Evolutionary conservation across 2,888 invertebrate genomes (phyloP).

Genomic region (Galerucella pusilla): DNA sequence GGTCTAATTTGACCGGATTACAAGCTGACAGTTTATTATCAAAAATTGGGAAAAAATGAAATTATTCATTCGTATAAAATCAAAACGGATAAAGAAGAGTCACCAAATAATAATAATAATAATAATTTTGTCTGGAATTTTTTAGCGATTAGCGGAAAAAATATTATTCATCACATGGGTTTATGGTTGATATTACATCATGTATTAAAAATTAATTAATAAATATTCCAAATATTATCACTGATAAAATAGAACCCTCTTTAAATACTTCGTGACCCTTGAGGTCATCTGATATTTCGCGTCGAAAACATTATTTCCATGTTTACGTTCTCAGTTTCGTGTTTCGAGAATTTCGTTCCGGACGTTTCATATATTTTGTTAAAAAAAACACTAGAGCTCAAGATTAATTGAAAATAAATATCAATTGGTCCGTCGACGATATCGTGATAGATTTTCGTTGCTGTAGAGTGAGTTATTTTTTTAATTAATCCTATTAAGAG

Average conservation of each 20-base stretch:
- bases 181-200: constrained; percentile 17
- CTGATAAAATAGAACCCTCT: constrained; percentile 28
- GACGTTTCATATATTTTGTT: background rate
- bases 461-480: background rate
- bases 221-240: constrained; percentile 17
- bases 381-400: too few species aligned
- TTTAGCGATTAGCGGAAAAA: background rate
- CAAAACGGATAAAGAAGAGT: too few species aligned
- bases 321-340: constrained; percentile 25
- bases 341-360: constrained; percentile 18
- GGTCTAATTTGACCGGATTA: too few species aligned
- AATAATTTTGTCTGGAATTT: too few species aligned
- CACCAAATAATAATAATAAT: too few species aligned
- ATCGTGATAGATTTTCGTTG: background rate
- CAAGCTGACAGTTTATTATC: too few species aligned
- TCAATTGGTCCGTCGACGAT: background rate
- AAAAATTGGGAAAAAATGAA: too few species aligned
- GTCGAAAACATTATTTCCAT: constrained; percentile 30
- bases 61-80: too few species aligned
- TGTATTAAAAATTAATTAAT: constrained; percentile 15
- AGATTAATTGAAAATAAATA: too few species aligned
- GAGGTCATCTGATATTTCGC: constrained; percentile 40
- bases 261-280: constrained; percentile 37
- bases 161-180: constrained; percentile 17
- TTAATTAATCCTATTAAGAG: background rate